phyloP scores from a whole-genome alignment of 2,113 vertebrate genomes.

The Xiphophorus hellerii region DNA sequence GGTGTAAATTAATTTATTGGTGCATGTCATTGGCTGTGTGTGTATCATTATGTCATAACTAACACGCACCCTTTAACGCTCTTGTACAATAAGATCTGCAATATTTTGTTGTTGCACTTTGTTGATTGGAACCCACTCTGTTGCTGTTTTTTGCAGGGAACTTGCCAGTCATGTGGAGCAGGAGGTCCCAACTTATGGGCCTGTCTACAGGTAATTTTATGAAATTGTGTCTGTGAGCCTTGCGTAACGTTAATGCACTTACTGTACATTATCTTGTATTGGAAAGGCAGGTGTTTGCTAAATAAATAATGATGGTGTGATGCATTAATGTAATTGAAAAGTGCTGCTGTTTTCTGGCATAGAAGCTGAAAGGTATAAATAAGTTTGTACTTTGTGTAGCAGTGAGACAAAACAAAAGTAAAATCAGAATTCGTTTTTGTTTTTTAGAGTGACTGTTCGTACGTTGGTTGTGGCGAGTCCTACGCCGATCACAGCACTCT shows the following conservation, averaged over 20 bases:
- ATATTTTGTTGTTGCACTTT: neutral
- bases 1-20: neutral
- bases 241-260: conserved; percentile 6
- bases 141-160: conserved; percentile 82
- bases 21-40: neutral
- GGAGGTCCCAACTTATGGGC: conserved; percentile 97
- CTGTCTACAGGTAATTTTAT: conserved; percentile 90
- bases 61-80: neutral
- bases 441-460: conserved; percentile 87
- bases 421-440: conserved; percentile 4
- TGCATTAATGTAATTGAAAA: conserved; percentile 12
- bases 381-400: neutral
- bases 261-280: conserved; percentile 2
- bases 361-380: neutral
- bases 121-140: neutral
- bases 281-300: conserved; percentile 9
- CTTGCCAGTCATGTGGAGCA: conserved; percentile 94
- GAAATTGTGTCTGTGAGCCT: neutral
- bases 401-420: neutral
- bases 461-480: conserved; percentile 96
- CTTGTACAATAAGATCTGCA: neutral
- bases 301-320: conserved; percentile 27
- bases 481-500: conserved; percentile 95
- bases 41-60: neutral
- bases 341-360: neutral